Evolutionary conservation across 2,797 vertebrate genomes (phyloP).

Genomic region (Nothura maculosa): DNA sequence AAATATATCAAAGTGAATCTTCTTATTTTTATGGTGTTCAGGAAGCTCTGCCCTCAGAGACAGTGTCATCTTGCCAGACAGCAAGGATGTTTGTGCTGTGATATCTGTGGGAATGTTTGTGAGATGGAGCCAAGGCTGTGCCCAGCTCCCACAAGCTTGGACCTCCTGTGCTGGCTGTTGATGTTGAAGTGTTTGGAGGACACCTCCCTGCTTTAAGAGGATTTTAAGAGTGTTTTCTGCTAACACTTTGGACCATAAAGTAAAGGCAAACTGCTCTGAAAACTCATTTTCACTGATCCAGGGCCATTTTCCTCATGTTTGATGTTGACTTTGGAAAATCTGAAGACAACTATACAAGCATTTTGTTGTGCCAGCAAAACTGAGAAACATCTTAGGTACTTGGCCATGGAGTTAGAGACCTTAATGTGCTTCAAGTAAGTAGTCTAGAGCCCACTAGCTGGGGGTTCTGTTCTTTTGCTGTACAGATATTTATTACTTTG

Average conservation of each 20-base stretch:
- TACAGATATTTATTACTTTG: not conserved
- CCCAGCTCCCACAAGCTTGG: not conserved
- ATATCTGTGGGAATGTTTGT: accelerated
- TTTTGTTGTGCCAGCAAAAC: not conserved
- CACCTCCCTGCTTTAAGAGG: not conserved
- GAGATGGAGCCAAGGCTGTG: not conserved
- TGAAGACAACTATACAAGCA: not conserved
- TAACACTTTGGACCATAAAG: not conserved
- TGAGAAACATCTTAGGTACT: accelerated
- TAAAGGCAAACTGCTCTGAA: not conserved
- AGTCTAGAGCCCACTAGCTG: not conserved
- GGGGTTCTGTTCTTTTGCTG: not conserved
- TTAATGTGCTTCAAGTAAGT: not conserved
- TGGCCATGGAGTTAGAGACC: not conserved
- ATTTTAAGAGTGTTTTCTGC: not conserved
- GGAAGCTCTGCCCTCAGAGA: not conserved
- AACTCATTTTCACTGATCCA: not conserved
- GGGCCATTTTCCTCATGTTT: not conserved
- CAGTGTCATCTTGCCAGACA: not conserved
- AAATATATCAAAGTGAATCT: not conserved
- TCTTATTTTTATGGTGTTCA: too few relatives aligned
- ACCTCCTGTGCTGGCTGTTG: accelerated
- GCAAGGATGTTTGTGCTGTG: too few relatives aligned
- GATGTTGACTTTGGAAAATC: not conserved
- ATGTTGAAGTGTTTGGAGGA: not conserved